Base-by-base conservation (phyloP, 2,888 invertebrate genomes). In the Drosophila gaucha region DNA sequence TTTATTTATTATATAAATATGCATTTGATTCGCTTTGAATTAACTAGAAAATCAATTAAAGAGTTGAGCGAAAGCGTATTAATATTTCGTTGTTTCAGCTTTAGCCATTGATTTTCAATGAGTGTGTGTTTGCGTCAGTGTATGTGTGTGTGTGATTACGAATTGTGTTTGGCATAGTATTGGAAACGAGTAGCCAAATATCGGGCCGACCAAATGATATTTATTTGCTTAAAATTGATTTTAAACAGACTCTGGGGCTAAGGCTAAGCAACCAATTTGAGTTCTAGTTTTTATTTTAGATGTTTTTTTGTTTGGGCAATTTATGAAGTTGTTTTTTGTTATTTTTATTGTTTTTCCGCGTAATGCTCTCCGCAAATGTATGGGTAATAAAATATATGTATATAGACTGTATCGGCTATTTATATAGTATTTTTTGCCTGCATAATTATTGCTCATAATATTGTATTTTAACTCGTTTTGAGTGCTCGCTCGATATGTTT, bases 311-410 rank as follows among this genome's bases (percentile, higher is more conserved):
- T 20, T 30, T 26, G 55, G 36, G 52, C 58, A 74, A 62, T 70
- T 82, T 70, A 74, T 78, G 67, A 78, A 80, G 76, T 77, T 62
- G 78, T 77, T 74, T 55, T 68, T 56, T 36, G n/a, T n/a, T n/a
- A n/a, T 26, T 43, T 26, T 22, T 6, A 14, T 39, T n/a, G n/a
- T 24, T 65, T 26, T 5, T n/a, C 24, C 41, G 12, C n/a, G 43
- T 31, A 6, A 43, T 22, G 12, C 30, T 33, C 31, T 33, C n/a
- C n/a, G 22, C 55, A 50, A 6, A 31, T 18, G 18, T 31, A 14
- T 28, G 6, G 14, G 43, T 58, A 57, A 52, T 54, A 18, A 31
- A 38, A 20, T 14, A 56, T 43, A 36, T 26, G 10, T 18, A 33
- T 54, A 24, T 44, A 55, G 49, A 50, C 14, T 14, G 9, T 10